Evolutionary conservation across 2,888 invertebrate species (phyloP).

Genomic region (Limnephilus auricula): DNA sequence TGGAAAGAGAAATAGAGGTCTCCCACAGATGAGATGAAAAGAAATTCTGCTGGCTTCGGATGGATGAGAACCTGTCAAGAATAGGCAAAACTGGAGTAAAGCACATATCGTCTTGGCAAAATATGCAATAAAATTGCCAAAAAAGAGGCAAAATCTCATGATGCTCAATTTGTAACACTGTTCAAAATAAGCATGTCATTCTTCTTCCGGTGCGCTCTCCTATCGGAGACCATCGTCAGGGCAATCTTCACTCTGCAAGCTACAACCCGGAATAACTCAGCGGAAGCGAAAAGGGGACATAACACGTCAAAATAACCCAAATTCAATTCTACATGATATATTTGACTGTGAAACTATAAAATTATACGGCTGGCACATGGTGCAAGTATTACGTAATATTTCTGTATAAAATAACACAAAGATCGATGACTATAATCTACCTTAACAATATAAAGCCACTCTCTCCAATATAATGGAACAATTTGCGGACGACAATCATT

Average conservation of each 20-base stretch:
- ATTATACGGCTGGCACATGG: neutral
- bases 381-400: neutral
- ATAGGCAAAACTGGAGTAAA: neutral
- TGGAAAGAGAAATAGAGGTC: neutral
- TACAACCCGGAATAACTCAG: neutral
- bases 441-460: slow-evolving; percentile 11
- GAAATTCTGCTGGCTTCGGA: neutral
- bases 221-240: neutral
- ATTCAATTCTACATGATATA: neutral
- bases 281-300: neutral
- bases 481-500: neutral
- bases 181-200: too few relatives aligned
- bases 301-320: neutral
- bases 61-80: neutral
- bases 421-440: neutral
- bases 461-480: neutral
- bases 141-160: too few relatives aligned
- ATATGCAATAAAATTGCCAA: neutral
- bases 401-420: neutral
- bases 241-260: neutral
- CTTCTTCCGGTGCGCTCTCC: neutral
- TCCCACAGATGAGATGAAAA: neutral
- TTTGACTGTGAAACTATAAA: neutral
- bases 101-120: neutral
- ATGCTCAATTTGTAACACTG: too few relatives aligned